Conservation (phyloP, 2,113 vertebrate species). For the Uropsilus gracilis region DNA sequence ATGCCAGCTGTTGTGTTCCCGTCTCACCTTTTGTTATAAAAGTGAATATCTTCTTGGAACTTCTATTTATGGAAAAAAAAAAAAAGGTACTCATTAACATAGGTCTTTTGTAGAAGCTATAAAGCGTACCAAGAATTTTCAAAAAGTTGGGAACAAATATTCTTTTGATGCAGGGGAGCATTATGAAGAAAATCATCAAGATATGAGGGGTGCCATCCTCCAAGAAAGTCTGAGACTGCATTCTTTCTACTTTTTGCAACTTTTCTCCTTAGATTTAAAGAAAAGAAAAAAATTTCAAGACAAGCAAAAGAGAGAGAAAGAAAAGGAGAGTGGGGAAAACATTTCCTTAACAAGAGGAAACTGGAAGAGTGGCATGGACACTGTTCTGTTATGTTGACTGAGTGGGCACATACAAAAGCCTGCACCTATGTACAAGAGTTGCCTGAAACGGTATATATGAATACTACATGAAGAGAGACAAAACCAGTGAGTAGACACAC, state of each 20-base stretch:
- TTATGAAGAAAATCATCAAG: neutral
- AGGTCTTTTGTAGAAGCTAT: neutral
- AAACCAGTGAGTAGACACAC: neutral
- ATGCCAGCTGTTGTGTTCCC: neutral
- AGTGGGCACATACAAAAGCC: rapidly evolving
- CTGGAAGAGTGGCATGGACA: neutral
- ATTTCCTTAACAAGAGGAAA: neutral
- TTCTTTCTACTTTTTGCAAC: neutral
- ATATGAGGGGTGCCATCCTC: neutral
- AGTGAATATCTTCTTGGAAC: neutral
- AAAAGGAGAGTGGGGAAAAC: neutral
- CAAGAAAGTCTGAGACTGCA: neutral
- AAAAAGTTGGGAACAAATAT: neutral
- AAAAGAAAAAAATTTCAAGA: neutral
- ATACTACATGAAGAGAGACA: neutral
- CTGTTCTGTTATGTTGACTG: too few relatives aligned
- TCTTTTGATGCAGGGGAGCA: neutral
- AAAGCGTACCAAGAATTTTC: neutral
- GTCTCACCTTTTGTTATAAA: neutral
- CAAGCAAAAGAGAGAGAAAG: neutral
- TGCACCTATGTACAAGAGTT: too few relatives aligned
- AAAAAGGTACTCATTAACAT: neutral
- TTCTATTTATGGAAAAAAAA: neutral
- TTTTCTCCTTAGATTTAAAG: neutral
- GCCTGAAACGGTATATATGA: too few relatives aligned